A percentile compares a stretch with the other conserved stretches of the same genome.
These are phyloP conservation scores for Mesembrinibis cayennensis DNA, from an alignment of 2,113 vertebrate species.

Conservation along the genomic window DNA sequence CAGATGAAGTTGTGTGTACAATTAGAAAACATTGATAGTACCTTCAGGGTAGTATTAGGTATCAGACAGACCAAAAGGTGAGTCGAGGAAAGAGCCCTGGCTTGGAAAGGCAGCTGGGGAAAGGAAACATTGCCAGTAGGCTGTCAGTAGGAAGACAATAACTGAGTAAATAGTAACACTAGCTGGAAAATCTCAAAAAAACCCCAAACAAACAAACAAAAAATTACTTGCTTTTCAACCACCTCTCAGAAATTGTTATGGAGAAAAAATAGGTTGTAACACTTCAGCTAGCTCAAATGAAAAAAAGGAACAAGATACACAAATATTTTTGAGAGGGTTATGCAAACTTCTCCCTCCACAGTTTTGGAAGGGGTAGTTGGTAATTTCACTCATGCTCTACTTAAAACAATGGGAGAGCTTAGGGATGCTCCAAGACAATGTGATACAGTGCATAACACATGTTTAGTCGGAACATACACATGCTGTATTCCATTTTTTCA, in stretches of 20 bases:
- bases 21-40: not conserved
- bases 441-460: not conserved
- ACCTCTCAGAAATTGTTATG: not conserved
- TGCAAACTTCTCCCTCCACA: not conserved
- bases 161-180: not conserved
- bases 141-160: not conserved
- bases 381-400: not conserved
- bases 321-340: not conserved
- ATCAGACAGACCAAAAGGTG: not conserved
- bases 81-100: not conserved
- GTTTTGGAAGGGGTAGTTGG: not conserved
- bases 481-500: not conserved
- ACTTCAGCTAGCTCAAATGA: not conserved
- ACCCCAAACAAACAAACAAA: not conserved
- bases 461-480: not conserved
- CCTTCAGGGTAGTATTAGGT: not conserved
- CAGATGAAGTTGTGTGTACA: not conserved
- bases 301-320: not conserved
- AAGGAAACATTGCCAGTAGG: not conserved
- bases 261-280: not conserved
- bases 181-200: not conserved
- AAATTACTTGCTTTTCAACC: not conserved
- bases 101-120: not conserved
- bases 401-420: not conserved
- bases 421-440: not conserved